These are phyloP conservation scores for Cyclopterus lumpus DNA, from an alignment of 2,797 vertebrate species.

Conservation along the genomic window DNA sequence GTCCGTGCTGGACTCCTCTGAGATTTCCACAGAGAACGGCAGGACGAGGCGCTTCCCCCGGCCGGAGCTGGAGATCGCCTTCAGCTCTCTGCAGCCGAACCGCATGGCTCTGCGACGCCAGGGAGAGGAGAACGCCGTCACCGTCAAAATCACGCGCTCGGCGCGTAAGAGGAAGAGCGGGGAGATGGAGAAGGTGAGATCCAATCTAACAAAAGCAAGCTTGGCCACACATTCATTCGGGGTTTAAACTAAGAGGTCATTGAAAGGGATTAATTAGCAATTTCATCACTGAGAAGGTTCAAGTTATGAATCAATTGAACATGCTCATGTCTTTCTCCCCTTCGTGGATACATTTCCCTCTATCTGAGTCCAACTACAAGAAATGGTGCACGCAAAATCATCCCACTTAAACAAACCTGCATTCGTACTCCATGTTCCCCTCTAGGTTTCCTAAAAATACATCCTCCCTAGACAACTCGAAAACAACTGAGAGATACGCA, in stretches of 20 bases:
- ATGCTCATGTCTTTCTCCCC: not conserved
- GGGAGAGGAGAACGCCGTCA: slow-evolving; percentile 83
- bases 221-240: not conserved
- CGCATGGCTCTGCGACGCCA: slow-evolving; percentile 89
- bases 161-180: slow-evolving; percentile 90
- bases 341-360: not conserved
- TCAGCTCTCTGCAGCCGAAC: slow-evolving; percentile 92
- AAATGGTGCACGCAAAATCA: not conserved
- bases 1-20: slow-evolving; percentile 90
- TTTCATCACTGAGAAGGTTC: not conserved
- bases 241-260: not conserved
- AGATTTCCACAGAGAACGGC: slow-evolving; percentile 91
- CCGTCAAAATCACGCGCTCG: slow-evolving; percentile 85
- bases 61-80: slow-evolving; percentile 94
- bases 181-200: slow-evolving; percentile 87
- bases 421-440: not conserved
- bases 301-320: not conserved
- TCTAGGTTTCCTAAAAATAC: slow-evolving; percentile 1
- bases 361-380: not conserved
- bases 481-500: not conserved
- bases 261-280: not conserved
- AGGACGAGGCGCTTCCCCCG: slow-evolving; percentile 89
- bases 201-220: not conserved
- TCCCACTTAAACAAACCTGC: not conserved
- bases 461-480: not conserved